Base-by-base conservation (phyloP, 2,113 vertebrate genomes). In the Paralichthys olivaceus region DNA sequence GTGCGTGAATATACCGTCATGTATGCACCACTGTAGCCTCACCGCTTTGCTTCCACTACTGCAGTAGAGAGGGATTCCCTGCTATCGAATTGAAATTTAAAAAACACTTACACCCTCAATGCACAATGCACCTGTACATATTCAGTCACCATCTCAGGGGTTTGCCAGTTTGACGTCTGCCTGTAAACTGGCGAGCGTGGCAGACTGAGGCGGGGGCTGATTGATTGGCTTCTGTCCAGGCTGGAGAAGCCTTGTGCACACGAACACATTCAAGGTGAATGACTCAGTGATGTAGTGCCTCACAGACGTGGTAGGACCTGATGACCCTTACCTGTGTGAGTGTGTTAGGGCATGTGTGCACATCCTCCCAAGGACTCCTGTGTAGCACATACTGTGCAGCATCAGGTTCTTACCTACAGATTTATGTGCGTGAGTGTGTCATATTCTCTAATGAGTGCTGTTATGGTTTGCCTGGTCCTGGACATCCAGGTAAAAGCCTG, bases 1-100 rank as follows among this genome's bases (percentile, higher is more conserved):
- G 22, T 57, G 77, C 81, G 84, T 67, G 66, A 79, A 81, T 75
- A 29, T 32, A 7, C 11, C 2, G 67, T 55, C 9, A 3, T 28
- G 23, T 66, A 72, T 67, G 47, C 67, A 53, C 14, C 40, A 11
- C 66, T 73, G 40, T 60, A 63, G 43, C 54, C 19, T 61, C 20
- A 54, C 34, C 53, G 28, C 53, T 19, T 55, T 32, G 29, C 74
- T 74, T 89, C 77, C 69, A 59, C 72, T 78, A 32, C 75, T 74
- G 70, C 72, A 56, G 78, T 86, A 71, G 37, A 80, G 37, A 87
- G 90, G 88, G 79, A 88, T 81, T 88, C 86, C 90, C 86, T 85
- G 56, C 47, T 71, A 87, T 87, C 67, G 80, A 78, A 87, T 70
- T 66, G 84, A 75, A 84, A 78, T 1, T 1, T 4, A 14, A 54